Evolutionary conservation across 1,140 invertebrate species (phyloP), one percentile per base, ranked within the genome.

Genomic region (Nephila pilipes): DNA sequence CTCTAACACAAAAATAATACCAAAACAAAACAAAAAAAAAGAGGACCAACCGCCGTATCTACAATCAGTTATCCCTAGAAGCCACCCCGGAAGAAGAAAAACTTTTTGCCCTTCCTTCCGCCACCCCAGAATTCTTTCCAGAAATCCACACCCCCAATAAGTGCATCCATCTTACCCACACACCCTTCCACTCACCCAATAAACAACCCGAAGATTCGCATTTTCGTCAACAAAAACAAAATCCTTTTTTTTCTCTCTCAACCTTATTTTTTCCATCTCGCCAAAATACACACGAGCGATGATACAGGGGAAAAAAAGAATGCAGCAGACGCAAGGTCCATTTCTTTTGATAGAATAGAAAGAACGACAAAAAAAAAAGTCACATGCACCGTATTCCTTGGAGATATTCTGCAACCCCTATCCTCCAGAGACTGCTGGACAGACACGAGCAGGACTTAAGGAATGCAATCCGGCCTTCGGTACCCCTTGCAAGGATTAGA

Each of bases 401-500:
- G 29, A 55, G 57, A 60, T 58, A 29, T 25, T 25, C 4, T 85
- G 83, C 29, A 85, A 57, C 83, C 29, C 54, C 54, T 58, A 36
- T 25, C 32, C 60, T 54, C 60, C 85, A 58, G 54, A 85, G 83
- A 65, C 57, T 25, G 25, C 58, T 18, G 55, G 60, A 20, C 85
- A 57, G 85, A 54, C 29, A 63, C 32, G 60, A 46, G 38, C 60
- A 22, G 85, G 85, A 87, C 85, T 87, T 87, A 87, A 69, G 85
- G 14, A 87, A 60, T 85, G 57, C 57, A 85, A 60, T 60, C 83
- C 83, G 55, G 83, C 25, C 57, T 32, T 32, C 85, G 22, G 60
- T 38, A 57, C 29, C 22, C 25, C 29, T 38, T 29, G 60, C 85
- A 87, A 87, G 85, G 85, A 87, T 87, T 87, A 87, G 58, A 25